These are phyloP conservation scores for Epinotia demarniana DNA, from an alignment of 2,888 invertebrate genomes.

Conservation along the genomic window DNA sequence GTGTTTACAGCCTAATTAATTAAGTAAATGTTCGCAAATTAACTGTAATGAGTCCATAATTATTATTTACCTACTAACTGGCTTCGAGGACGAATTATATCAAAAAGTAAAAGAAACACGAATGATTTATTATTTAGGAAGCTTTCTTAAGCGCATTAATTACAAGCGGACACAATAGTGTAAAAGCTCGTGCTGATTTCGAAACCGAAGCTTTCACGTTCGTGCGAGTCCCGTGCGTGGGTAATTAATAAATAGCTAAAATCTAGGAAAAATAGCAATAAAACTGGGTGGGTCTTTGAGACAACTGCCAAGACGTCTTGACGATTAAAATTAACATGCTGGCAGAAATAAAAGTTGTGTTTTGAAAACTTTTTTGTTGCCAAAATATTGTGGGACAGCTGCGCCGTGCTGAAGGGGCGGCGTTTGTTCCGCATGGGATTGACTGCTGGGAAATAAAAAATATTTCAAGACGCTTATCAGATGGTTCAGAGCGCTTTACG, in stretches of 20 bases:
- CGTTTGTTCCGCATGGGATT: constrained; percentile 46
- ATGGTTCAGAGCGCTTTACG: constrained; percentile 41
- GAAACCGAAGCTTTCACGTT: constrained; percentile 48
- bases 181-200: constrained; percentile 53
- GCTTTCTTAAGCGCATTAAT: constrained; percentile 27
- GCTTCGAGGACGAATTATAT: background rate
- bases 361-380: constrained; percentile 75
- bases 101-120: background rate
- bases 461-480: constrained; percentile 49
- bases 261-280: constrained; percentile 72
- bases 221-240: constrained; percentile 53
- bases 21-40: constrained; percentile 11
- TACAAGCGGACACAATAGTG: constrained; percentile 37
- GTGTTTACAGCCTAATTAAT: constrained; percentile 13
- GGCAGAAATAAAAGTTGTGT: constrained; percentile 73
- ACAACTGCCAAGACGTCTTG: constrained; percentile 80
- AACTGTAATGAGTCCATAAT: constrained; percentile 18
- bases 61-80: background rate
- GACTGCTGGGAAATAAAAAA: constrained; percentile 50
- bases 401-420: constrained; percentile 52
- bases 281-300: constrained; percentile 75
- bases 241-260: constrained; percentile 76
- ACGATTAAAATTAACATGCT: constrained; percentile 78
- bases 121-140: constrained; percentile 29
- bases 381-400: constrained; percentile 78